Conservation (phyloP, 2,113 vertebrate genomes). For the Hippocampus barbouri region DNA sequence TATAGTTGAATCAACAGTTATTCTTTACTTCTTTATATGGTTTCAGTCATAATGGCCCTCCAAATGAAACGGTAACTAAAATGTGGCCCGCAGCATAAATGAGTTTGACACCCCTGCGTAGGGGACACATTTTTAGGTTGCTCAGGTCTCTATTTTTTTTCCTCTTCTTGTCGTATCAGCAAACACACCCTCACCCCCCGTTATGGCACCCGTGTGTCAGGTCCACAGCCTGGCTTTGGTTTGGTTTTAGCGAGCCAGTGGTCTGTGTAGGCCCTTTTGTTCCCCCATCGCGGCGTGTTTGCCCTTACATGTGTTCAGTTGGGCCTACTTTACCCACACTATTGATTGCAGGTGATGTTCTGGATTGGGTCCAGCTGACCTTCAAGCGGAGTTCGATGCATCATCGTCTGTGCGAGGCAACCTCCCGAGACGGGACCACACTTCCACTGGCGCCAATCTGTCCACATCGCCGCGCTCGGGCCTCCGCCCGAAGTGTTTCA, state of each 20-base stretch:
- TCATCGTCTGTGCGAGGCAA: slow-evolving; percentile 70
- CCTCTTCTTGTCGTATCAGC: slow-evolving; percentile 2
- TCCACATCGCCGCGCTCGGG: slow-evolving; percentile 9
- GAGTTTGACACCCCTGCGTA: too few relatives aligned
- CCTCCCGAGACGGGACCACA: slow-evolving; percentile 65
- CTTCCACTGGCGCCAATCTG: slow-evolving; percentile 40
- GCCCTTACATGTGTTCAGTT: slow-evolving; percentile 61
- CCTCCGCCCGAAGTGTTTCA: too few relatives aligned
- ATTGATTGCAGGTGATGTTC: slow-evolving; percentile 78
- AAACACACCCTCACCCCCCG: not conserved
- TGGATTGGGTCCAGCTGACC: slow-evolving; percentile 75
- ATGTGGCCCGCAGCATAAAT: too few relatives aligned
- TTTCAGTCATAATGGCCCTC: too few relatives aligned
- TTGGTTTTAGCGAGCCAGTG: slow-evolving; percentile 75
- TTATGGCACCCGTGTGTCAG: slow-evolving; percentile 38
- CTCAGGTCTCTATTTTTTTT: not conserved
- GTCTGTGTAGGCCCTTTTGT: slow-evolving; percentile 67
- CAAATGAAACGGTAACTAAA: too few relatives aligned
- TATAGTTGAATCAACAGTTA: too few relatives aligned
- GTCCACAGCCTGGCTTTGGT: slow-evolving; percentile 47
- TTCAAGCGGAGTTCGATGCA: slow-evolving; percentile 71
- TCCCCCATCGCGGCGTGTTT: slow-evolving; percentile 65
- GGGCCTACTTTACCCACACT: slow-evolving; percentile 76
- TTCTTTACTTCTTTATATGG: too few relatives aligned
- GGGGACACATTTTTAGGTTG: not conserved